Base-by-base conservation (phyloP, 2,113 vertebrate genomes). In the Xiphophorus maculatus region DNA sequence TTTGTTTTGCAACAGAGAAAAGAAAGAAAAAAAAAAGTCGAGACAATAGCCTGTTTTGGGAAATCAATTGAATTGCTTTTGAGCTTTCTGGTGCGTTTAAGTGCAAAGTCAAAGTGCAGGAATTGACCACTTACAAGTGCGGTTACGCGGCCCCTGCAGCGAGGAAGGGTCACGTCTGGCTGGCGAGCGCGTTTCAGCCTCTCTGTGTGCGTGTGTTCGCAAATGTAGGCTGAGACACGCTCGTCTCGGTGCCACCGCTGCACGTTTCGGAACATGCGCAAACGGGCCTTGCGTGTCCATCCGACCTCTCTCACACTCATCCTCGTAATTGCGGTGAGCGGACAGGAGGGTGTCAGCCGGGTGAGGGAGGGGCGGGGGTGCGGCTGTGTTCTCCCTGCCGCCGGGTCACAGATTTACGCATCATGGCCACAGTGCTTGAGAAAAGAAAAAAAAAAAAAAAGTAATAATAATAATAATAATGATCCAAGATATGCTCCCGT, bases 251-350 rank as follows among this genome's bases (percentile, higher is more conserved):
- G 48, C 63, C 73, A 65, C 51, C 25, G 60, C 8, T 62, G 72
- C 13, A n/a, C 66, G 27, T 70, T 71, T 29, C 69, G 71, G 73
- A 32, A 76, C 87, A 87, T 89, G 88, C 84, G 82, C 90, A 91
- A 84, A 76, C 4, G 35, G 67, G 76, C 40, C 66, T 42, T 87
- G 87, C 64, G 73, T 79, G 85, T 81, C 73, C 77, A 73, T 74
- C 82, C 89, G 85, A 88, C 87, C 85, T 77, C 84, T 89, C 90
- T 86, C 90, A 84, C 85, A 84, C 83, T 90, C 90, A 87, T 91
- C 84, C 86, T 74, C 74, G 35, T 89, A 85, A 92, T 91, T 89
- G 83, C 76, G 72, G 66, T 69, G 83, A 71, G 85, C 78, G 78
- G 81, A 84, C 87, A 81, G 79, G 76, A 77, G 75, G 75, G 91